Conservation (phyloP, 1,140 invertebrate genomes). For the Phymastichus coffea region DNA sequence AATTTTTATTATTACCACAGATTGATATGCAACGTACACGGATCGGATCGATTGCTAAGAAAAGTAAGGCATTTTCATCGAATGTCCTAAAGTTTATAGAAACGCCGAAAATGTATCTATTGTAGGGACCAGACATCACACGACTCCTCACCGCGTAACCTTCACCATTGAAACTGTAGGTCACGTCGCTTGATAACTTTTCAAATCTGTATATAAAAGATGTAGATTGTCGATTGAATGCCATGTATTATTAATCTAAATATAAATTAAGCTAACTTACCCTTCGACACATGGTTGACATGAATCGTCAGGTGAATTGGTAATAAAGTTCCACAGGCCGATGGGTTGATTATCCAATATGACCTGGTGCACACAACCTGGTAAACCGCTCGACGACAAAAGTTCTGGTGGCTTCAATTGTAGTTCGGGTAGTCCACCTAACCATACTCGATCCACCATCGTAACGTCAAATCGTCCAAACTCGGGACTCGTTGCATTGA, state of each 20-base stretch:
- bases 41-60: constrained; percentile 78
- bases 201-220: constrained; percentile 55
- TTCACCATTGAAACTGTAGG: constrained; percentile 72
- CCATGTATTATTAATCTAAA: constrained; percentile 2
- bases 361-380: constrained; percentile 79
- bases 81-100: constrained; percentile 81
- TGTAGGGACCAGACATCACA: constrained; percentile 64
- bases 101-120: constrained; percentile 73
- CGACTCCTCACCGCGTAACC: constrained; percentile 74
- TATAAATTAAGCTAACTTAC: constrained; percentile 45
- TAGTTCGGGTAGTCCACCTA: constrained; percentile 60
- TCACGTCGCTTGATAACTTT: constrained; percentile 55
- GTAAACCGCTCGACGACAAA: constrained; percentile 57
- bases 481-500: constrained; percentile 54
- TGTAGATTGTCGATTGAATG: no score
- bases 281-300: constrained; percentile 78
- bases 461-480: constrained; percentile 59
- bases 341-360: constrained; percentile 74
- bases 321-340: constrained; percentile 85
- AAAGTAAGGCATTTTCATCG: constrained; percentile 85
- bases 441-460: constrained; percentile 57
- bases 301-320: constrained; percentile 61
- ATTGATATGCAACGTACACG: no score
- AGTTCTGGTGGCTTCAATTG: constrained; percentile 55
- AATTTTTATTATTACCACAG: no score